Conservation (phyloP, 2,888 invertebrate species). For the Andricus curvator region DNA sequence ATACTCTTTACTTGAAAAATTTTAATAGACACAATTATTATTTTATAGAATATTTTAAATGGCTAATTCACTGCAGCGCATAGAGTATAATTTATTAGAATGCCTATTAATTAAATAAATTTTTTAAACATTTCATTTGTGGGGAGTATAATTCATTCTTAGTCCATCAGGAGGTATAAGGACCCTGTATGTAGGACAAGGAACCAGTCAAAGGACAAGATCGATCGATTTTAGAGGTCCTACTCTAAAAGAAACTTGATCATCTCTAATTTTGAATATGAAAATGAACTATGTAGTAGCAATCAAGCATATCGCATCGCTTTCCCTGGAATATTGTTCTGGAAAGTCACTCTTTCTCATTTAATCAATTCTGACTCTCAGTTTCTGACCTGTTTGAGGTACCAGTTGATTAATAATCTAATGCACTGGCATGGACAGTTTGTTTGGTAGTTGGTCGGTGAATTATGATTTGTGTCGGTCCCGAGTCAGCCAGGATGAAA, state of each 20-base stretch:
- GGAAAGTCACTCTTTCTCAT: slow-evolving; percentile 10
- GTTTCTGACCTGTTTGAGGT: slow-evolving; percentile 1
- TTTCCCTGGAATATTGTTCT: neutral
- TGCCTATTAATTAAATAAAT: too few species aligned
- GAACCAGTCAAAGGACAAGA: too few species aligned
- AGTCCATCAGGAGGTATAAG: too few species aligned
- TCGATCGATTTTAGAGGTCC: too few species aligned
- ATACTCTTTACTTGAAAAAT: too few species aligned
- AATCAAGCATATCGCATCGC: neutral
- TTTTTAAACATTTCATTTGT: too few species aligned
- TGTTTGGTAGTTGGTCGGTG: slow-evolving; percentile 3
- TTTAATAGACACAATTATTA: too few species aligned
- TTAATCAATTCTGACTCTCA: neutral
- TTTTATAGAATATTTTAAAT: too few species aligned
- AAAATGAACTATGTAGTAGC: neutral
- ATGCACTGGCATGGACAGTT: slow-evolving; percentile 13
- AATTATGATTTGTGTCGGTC: slow-evolving; percentile 21
- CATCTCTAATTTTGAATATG: neutral
- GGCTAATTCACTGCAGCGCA: too few species aligned
- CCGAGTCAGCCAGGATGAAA: neutral
- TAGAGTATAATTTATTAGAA: too few species aligned
- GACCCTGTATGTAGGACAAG: too few species aligned
- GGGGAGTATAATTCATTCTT: too few species aligned
- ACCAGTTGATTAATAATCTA: slow-evolving; percentile 34
- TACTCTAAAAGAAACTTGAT: neutral